Conservation (phyloP, 2,888 invertebrate species). For the Elegia similella region DNA sequence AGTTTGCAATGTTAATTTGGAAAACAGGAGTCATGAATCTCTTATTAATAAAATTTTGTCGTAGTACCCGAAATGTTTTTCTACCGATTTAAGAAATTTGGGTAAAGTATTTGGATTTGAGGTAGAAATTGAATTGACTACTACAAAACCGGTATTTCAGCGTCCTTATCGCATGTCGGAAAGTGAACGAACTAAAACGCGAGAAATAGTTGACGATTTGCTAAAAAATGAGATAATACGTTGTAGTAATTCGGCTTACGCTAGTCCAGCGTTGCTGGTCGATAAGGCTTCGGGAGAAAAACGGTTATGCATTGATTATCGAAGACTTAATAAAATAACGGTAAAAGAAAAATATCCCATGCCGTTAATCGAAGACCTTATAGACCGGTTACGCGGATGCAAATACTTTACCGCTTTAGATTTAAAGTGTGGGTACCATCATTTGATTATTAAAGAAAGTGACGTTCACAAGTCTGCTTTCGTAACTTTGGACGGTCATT, state of each 20-base stretch:
- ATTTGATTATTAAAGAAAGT: no score
- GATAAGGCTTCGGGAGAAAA: slow-evolving; percentile 18
- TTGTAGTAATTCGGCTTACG: slow-evolving; percentile 16
- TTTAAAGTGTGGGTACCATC: slow-evolving; percentile 4
- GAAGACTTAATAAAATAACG: no score
- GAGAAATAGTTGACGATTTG: slow-evolving; percentile 15
- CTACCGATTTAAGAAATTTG: no score
- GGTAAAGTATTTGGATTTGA: no score
- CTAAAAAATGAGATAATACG: slow-evolving; percentile 11
- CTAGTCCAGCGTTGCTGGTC: slow-evolving; percentile 14
- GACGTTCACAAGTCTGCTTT: slow-evolving; percentile 24
- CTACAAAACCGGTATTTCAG: not conserved
- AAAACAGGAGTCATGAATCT: not conserved
- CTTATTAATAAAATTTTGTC: not conserved
- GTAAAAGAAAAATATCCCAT: no score
- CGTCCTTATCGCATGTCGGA: not conserved
- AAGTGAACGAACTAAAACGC: not conserved
- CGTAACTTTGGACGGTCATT: slow-evolving; percentile 23
- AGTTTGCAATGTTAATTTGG: not conserved
- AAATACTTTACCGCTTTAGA: slow-evolving; percentile 23
- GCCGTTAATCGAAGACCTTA: slow-evolving; percentile 25
- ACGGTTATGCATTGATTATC: no score
- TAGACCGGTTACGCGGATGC: slow-evolving; percentile 23
- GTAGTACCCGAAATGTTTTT: not conserved
- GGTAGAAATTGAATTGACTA: not conserved